Evolutionary conservation across 2,888 invertebrate genomes (phyloP).

Genomic region (Himalopsyche kuldschensis): DNA sequence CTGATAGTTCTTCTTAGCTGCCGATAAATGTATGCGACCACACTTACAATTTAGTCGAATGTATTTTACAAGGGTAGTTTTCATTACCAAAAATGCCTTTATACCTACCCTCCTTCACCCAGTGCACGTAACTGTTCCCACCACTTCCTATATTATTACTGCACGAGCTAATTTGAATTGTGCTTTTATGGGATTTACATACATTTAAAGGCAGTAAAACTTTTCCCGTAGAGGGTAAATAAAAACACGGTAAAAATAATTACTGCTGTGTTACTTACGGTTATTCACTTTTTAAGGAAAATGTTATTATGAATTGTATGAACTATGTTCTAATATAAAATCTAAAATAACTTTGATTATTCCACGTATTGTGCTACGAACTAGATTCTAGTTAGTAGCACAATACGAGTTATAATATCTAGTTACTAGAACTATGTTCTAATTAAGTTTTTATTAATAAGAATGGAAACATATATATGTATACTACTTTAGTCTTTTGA

Average conservation of each 20-base stretch:
- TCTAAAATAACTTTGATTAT: no score
- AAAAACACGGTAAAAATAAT: slow-evolving; percentile 27
- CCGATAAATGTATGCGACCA: no score
- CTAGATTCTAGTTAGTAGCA: no score
- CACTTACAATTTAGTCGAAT: no score
- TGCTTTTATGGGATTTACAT: slow-evolving; percentile 37
- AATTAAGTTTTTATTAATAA: no score
- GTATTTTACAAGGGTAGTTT: background rate
- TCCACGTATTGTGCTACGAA: no score
- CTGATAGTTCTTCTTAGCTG: no score
- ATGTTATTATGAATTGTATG: background rate
- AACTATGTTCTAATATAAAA: no score
- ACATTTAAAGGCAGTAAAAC: slow-evolving; percentile 34
- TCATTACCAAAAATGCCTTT: background rate
- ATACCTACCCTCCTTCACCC: background rate
- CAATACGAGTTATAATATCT: no score
- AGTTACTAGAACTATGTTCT: no score
- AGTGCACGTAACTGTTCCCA: background rate
- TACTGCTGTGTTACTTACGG: slow-evolving; percentile 1
- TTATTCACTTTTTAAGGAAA: background rate
- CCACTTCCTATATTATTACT: slow-evolving; percentile 1
- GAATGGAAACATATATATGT: no score
- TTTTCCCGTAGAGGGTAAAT: background rate
- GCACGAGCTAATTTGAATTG: slow-evolving; percentile 36
- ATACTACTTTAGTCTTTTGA: no score